These are phyloP conservation scores for Ectobius pallidus DNA, from an alignment of 2,888 invertebrate genomes.

Conservation along the genomic window DNA sequence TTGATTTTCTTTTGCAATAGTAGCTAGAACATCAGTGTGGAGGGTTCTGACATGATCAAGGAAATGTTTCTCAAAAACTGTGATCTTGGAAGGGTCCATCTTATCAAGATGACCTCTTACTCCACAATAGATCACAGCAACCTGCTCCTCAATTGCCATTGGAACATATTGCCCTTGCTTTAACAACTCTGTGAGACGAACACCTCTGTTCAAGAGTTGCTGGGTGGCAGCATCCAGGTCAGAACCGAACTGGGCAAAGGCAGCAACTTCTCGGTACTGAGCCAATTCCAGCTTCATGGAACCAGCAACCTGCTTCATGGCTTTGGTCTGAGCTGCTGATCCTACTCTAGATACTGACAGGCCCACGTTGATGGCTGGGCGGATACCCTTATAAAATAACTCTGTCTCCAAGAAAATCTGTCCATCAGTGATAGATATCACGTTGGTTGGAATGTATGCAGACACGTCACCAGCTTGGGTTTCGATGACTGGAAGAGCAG, in stretches of 20 bases:
- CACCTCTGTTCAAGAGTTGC: slow-evolving; percentile 96
- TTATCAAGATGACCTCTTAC: no score
- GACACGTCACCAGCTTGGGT: slow-evolving; percentile 99
- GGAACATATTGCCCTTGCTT: slow-evolving; percentile 68
- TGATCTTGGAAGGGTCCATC: no score
- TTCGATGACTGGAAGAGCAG: slow-evolving; percentile 97
- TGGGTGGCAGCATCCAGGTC: slow-evolving; percentile 99
- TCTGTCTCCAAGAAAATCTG: slow-evolving; percentile 99
- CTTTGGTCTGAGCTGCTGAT: slow-evolving; percentile 98
- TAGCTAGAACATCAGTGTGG: no score
- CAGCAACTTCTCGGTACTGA: slow-evolving; percentile 99
- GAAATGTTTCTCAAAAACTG: no score
- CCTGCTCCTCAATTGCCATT: no score
- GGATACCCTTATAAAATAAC: slow-evolving; percentile 99
- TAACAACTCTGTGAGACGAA: slow-evolving; percentile 95
- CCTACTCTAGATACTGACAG: slow-evolving; percentile 99
- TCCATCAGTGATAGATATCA: slow-evolving; percentile 99
- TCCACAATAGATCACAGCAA: no score
- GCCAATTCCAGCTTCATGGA: slow-evolving; percentile 99
- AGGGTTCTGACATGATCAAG: no score
- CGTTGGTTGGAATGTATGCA: slow-evolving; percentile 99
- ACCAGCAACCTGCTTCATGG: slow-evolving; percentile 98
- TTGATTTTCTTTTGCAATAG: no score
- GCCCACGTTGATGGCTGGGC: slow-evolving; percentile 99
- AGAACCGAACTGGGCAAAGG: slow-evolving; percentile 99